Conservation (phyloP, 2,888 invertebrate species). For the Nymphalis c-album region DNA sequence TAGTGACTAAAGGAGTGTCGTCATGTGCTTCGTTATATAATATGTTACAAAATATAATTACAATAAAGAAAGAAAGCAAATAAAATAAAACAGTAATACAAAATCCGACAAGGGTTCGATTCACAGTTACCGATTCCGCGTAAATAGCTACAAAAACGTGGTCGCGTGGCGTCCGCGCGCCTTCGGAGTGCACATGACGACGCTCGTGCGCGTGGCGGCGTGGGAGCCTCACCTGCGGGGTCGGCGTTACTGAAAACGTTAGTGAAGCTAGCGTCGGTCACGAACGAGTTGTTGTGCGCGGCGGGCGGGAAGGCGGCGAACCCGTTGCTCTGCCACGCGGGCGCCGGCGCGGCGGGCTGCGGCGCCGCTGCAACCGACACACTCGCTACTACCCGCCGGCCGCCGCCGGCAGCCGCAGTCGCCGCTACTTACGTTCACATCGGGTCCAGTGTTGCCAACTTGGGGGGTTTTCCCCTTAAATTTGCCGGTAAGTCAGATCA, state of each 20-base stretch:
- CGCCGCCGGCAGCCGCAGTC: not conserved
- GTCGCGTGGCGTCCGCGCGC: too few species aligned
- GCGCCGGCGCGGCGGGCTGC: constrained; percentile 44
- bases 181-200: constrained; percentile 39
- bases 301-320: constrained; percentile 46
- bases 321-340: constrained; percentile 52
- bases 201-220: constrained; percentile 45
- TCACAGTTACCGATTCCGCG: too few species aligned
- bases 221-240: constrained; percentile 82
- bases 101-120: too few species aligned
- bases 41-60: not conserved
- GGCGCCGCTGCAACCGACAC: constrained; percentile 39
- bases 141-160: too few species aligned
- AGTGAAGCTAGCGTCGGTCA: constrained; percentile 93
- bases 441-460: too few species aligned
- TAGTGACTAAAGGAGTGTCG: constrained; percentile 16
- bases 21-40: constrained; percentile 29
- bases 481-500: too few species aligned
- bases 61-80: not conserved
- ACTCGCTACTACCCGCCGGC: not conserved
- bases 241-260: constrained; percentile 91
- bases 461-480: too few species aligned
- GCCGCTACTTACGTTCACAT: too few species aligned
- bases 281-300: constrained; percentile 80
- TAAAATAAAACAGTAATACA: not conserved